Percentiles rank a stretch among this genome's conserved stretches.
Conservation (phyloP, 1,140 invertebrate genomes). For the Patella vulgata region DNA sequence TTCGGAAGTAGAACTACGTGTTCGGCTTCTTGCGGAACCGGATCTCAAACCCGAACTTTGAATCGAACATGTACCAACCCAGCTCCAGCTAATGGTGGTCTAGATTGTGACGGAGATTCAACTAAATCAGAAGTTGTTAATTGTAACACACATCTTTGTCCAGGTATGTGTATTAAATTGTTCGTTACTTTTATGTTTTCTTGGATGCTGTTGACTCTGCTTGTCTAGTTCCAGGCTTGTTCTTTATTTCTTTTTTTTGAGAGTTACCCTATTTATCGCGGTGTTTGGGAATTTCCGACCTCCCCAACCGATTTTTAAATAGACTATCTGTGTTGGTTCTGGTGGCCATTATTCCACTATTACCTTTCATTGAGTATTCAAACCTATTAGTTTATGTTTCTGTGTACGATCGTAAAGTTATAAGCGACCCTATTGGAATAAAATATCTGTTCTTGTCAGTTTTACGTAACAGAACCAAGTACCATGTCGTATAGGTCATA, state of each 20-base stretch:
- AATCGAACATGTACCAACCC: conserved; percentile 25
- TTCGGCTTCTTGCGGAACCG: conserved; percentile 5
- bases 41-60: neutral
- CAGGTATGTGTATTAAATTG: conserved; percentile 2
- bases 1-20: neutral
- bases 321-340: conserved; percentile 16
- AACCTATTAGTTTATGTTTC: no score
- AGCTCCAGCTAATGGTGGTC: conserved; percentile 10
- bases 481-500: no score
- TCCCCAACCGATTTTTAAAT: conserved; percentile 15
- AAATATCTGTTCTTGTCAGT: no score
- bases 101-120: conserved; percentile 3
- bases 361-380: no score
- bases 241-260: conserved; percentile 22
- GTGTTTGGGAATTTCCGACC: conserved; percentile 15
- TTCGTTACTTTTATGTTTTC: conserved; percentile 14
- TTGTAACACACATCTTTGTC: conserved; percentile 17
- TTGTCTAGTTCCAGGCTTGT: neutral
- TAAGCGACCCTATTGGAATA: no score
- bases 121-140: neutral
- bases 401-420: no score
- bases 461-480: no score
- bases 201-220: neutral
- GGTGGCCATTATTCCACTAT: no score
- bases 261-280: conserved; percentile 7